Evolutionary conservation across 1,140 invertebrate genomes (phyloP).

Genomic region (Zaprionus kolodkinae): DNA sequence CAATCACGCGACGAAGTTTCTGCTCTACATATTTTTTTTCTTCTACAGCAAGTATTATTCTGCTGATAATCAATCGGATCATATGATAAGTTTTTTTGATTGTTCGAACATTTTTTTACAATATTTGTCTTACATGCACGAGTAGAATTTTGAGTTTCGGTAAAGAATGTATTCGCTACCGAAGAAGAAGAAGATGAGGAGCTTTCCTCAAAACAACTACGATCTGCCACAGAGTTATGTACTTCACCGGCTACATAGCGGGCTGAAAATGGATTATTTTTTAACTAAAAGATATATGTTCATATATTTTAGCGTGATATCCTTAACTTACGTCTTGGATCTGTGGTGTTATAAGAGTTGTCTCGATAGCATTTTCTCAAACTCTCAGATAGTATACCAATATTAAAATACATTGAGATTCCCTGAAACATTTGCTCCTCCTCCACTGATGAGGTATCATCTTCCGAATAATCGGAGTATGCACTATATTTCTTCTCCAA

Average conservation of each 20-base stretch:
- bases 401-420: conserved; percentile 58
- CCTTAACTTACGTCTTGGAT: conserved; percentile 34
- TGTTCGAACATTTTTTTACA: neutral
- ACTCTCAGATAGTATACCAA: conserved; percentile 43
- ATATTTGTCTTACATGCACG: neutral
- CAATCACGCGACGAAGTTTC: too few species aligned
- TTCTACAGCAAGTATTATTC: neutral
- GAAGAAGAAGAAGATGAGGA: conserved; percentile 5
- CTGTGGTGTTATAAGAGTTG: conserved; percentile 4
- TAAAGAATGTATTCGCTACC: conserved; percentile 49
- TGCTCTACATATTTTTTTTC: too few species aligned
- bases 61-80: neutral
- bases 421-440: conserved; percentile 21
- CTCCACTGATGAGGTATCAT: neutral
- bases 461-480: conserved; percentile 10
- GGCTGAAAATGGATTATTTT: conserved; percentile 6
- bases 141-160: neutral
- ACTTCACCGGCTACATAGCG: conserved; percentile 54
- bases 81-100: neutral
- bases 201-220: conserved; percentile 7
- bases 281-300: neutral
- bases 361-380: conserved; percentile 18
- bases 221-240: neutral
- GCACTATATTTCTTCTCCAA: conserved; percentile 39
- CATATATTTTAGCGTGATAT: neutral